These are phyloP conservation scores for Sus scrofa DNA, from an alignment of 2,113 vertebrate genomes.

Conservation along the genomic window DNA sequence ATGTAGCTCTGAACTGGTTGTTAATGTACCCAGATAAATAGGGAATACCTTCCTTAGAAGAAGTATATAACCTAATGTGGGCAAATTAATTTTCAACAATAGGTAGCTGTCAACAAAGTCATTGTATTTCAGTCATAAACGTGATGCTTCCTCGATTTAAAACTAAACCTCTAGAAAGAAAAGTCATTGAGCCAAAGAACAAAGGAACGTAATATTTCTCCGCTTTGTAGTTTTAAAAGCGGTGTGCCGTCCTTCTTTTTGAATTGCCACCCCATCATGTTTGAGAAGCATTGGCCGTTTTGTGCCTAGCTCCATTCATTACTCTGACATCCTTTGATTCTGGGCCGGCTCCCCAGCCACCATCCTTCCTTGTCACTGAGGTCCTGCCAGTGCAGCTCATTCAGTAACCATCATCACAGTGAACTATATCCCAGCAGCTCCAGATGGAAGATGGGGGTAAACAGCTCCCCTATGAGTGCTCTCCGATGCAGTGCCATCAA, in stretches of 20 bases:
- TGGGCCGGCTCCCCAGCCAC: constrained; percentile 77
- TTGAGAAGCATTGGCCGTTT: constrained; percentile 21
- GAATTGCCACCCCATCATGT: constrained; percentile 19
- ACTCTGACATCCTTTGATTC: constrained; percentile 79
- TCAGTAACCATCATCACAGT: constrained; percentile 77
- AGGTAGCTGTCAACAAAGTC: background rate
- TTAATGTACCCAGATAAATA: background rate
- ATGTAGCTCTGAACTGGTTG: background rate
- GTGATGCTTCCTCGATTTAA: background rate
- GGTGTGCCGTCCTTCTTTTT: background rate
- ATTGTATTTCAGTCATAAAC: background rate
- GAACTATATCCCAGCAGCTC: constrained; percentile 86
- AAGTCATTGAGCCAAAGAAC: constrained; percentile 32
- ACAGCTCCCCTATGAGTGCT: constrained; percentile 85
- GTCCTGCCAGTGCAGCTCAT: constrained; percentile 83
- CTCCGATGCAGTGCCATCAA: constrained; percentile 85
- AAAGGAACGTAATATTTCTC: constrained; percentile 9
- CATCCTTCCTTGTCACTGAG: constrained; percentile 67
- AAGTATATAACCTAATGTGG: background rate
- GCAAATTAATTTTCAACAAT: constrained; percentile 4
- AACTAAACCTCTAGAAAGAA: constrained; percentile 19
- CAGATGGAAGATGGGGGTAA: constrained; percentile 88
- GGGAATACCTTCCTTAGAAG: background rate
- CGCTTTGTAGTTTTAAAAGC: background rate
- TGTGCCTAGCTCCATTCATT: constrained; percentile 63